Base-by-base conservation (phyloP, 2,888 invertebrate genomes). In the Plagiodera versicolora region DNA sequence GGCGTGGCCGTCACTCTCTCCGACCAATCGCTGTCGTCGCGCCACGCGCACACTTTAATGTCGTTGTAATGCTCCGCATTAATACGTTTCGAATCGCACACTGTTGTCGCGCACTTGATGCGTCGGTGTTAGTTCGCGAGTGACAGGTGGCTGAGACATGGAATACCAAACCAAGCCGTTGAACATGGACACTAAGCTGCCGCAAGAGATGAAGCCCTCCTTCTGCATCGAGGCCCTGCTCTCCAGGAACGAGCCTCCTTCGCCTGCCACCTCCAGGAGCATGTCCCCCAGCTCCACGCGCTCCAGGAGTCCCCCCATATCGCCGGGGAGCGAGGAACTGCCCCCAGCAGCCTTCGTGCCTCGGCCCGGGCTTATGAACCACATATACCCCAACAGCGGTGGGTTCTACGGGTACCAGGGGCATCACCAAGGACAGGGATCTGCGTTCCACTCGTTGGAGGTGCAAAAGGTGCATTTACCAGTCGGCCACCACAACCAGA, bases 181-280 rank as follows among this genome's bases (percentile, higher is more conserved):
- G 45, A 69, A 77, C 59, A 77, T 79, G 77, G 78, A 79, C 61
- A 79, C 79, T n/a, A 79, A 79, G 69, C 71, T 79, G 17, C 53
- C 8, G 3, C 78, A 76, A 59, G 79, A 80, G 66, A 77, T 72
- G 58, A 81, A 81, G 68, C 76, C 91, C 54, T 94, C 94, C 0
- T 95, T 95, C 75, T 94, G 95, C 75, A 95, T 95, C 68, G 95
- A 95, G 74, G 94, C 95, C 0, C 79, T 95, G 1, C 80, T 95
- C 1, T 92, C 93, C 0, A 73, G 78, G 56, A 73, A 73, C 61
- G 76, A 78, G 30, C 71, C 77, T 56, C 65, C 65, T 1, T 62
- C 62, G 4, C 58, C 62, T 14, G 61, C 59, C 16, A 74, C 70
- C 55, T 62, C 62, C 24, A 55, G 64, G 46, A 80, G 80, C 64